These are phyloP conservation scores for Hybos culiciformis DNA, from an alignment of 2,888 invertebrate species.

Conservation along the genomic window DNA sequence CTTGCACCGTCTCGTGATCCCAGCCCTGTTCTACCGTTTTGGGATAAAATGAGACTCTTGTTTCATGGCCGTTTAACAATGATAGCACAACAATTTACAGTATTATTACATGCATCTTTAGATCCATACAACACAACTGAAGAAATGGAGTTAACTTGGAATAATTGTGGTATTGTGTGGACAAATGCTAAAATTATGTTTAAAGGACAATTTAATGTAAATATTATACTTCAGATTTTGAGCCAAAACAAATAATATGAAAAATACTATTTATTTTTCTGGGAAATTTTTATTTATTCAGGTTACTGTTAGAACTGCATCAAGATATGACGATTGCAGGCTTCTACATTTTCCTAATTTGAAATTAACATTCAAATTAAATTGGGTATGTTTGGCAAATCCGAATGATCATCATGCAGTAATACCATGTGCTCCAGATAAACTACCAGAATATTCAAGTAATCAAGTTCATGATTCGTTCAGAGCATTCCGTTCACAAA, in stretches of 20 bases:
- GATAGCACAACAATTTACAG: constrained; percentile 74
- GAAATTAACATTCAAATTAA: constrained; percentile 65
- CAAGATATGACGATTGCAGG: constrained; percentile 96
- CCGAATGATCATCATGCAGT: constrained; percentile 93
- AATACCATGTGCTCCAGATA: constrained; percentile 89
- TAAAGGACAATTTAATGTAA: constrained; percentile 86
- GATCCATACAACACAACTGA: constrained; percentile 99
- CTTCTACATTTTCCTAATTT: constrained; percentile 83
- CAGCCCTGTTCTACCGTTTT: constrained; percentile 85
- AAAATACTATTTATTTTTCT: background rate
- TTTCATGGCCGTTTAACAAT: constrained; percentile 87
- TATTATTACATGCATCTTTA: constrained; percentile 84
- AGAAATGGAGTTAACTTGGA: constrained; percentile 97
- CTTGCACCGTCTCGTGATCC: constrained; percentile 81
- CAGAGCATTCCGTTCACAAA: constrained; percentile 82
- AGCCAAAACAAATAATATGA: background rate
- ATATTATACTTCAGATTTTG: constrained; percentile 38
- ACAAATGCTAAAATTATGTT: constrained; percentile 84
- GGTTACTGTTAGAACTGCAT: constrained; percentile 87
- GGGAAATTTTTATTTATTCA: constrained; percentile 18
- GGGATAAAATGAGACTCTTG: constrained; percentile 90
- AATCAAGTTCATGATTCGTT: constrained; percentile 94
- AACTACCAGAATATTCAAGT: constrained; percentile 91
- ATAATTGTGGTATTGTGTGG: constrained; percentile 87
- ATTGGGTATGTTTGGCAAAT: constrained; percentile 87